Conservation (phyloP, 2,113 vertebrate genomes). For the Phoenicopterus ruber region DNA sequence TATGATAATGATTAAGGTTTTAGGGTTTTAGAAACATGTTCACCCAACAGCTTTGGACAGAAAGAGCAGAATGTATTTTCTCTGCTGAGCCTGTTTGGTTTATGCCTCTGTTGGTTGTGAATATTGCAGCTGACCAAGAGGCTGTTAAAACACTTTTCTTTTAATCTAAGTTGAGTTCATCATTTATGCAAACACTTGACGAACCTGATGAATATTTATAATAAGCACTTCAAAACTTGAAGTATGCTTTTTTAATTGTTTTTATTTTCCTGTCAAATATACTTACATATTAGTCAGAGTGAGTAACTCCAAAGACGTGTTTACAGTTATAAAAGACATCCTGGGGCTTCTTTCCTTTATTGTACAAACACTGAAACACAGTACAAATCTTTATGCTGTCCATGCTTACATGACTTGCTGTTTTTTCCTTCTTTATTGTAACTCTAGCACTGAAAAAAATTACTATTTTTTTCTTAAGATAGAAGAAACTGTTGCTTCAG, state of each 20-base stretch:
- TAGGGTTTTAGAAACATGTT: neutral
- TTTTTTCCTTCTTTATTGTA: neutral
- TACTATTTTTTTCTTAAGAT: neutral
- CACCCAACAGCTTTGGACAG: neutral
- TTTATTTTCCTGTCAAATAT: neutral
- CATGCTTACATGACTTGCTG: neutral
- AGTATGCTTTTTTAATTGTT: neutral
- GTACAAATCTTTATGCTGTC: neutral
- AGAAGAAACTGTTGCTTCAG: neutral
- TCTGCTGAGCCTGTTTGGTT: neutral
- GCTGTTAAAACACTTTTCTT: neutral
- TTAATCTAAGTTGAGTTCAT: neutral
- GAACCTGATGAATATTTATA: neutral
- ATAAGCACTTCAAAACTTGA: neutral
- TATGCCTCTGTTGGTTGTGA: neutral
- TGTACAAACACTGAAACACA: neutral
- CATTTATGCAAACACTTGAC: neutral
- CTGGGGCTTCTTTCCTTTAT: neutral
- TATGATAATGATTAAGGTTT: neutral
- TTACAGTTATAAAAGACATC: neutral
- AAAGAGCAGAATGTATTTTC: neutral
- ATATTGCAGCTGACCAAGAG: neutral
- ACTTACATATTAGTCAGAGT: neutral
- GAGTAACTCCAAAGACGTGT: neutral
- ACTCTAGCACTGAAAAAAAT: neutral